A percentile compares a stretch with the other conserved stretches of the same genome.
phyloP scores from a whole-genome alignment of 2,797 vertebrate genomes.

The Gila robusta region DNA sequence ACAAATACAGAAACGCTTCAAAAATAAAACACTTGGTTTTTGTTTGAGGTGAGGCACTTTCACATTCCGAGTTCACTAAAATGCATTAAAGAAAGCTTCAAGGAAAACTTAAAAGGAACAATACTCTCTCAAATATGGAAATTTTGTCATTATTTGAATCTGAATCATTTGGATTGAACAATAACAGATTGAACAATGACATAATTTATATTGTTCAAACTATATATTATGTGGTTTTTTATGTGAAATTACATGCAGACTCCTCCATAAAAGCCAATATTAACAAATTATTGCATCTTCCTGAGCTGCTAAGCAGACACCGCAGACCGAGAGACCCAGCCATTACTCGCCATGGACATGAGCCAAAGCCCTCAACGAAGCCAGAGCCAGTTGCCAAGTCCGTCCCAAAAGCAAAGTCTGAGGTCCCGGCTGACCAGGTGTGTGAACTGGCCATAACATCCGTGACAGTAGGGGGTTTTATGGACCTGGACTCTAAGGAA shows the following conservation, averaged over 20 bases:
- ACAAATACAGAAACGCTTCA: slow-evolving; percentile 39
- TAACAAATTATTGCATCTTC: background rate
- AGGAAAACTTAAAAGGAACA: background rate
- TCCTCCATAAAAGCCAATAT: background rate
- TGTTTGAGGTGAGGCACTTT: slow-evolving; percentile 11
- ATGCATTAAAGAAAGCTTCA: background rate
- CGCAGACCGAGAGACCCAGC: too few relatives aligned
- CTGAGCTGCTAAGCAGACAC: background rate
- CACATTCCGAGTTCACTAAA: background rate
- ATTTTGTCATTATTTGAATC: slow-evolving; percentile 2
- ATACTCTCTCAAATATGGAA: background rate
- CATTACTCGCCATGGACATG: too few relatives aligned
- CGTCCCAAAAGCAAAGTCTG: too few relatives aligned
- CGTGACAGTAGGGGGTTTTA: too few relatives aligned
- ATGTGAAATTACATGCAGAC: background rate
- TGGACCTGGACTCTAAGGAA: too few relatives aligned
- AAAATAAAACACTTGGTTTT: slow-evolving; percentile 26
- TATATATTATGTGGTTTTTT: background rate
- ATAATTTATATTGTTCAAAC: background rate
- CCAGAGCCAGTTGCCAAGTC: too few relatives aligned
- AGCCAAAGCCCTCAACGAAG: too few relatives aligned
- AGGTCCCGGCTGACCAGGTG: too few relatives aligned
- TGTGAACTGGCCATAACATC: too few relatives aligned
- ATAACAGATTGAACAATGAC: background rate
- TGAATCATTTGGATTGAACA: background rate